Conservation (phyloP, 2,888 invertebrate species). For the Ganaspis brasiliensis region DNA sequence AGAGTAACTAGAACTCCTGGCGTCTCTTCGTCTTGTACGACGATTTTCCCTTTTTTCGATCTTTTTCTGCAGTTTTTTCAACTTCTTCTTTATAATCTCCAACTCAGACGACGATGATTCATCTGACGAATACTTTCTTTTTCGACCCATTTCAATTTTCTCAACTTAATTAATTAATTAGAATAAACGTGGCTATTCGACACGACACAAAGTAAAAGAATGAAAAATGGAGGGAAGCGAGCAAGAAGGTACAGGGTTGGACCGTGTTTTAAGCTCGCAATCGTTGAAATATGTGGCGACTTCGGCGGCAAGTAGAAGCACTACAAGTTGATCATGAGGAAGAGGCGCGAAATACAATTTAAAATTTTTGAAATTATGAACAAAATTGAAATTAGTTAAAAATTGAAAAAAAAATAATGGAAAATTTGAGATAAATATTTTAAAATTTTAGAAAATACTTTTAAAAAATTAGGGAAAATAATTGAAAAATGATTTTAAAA, state of each 20-base stretch:
- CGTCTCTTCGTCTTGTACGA: neutral
- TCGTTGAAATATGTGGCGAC: neutral
- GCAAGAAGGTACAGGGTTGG: neutral
- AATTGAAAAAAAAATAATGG: too few relatives aligned
- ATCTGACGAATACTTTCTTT: neutral
- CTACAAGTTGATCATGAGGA: neutral
- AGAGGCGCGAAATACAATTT: neutral
- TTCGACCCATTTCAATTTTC: neutral
- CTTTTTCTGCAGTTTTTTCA: too few relatives aligned
- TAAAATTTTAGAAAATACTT: too few relatives aligned
- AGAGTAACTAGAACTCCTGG: neutral
- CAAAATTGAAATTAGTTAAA: too few relatives aligned
- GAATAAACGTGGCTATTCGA: neutral
- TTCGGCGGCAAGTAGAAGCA: neutral
- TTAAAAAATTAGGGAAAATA: too few relatives aligned
- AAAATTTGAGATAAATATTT: too few relatives aligned
- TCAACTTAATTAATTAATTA: neutral
- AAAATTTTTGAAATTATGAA: too few relatives aligned
- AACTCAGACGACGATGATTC: neutral
- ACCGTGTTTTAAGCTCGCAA: neutral
- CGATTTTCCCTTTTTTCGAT: neutral
- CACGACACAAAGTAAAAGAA: conserved; percentile 11
- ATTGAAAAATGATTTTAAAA: too few relatives aligned
- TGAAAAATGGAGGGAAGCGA: neutral
- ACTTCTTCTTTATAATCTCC: neutral